phyloP scores from a whole-genome alignment of 2,888 invertebrate species.

The Agriopis marginaria region DNA sequence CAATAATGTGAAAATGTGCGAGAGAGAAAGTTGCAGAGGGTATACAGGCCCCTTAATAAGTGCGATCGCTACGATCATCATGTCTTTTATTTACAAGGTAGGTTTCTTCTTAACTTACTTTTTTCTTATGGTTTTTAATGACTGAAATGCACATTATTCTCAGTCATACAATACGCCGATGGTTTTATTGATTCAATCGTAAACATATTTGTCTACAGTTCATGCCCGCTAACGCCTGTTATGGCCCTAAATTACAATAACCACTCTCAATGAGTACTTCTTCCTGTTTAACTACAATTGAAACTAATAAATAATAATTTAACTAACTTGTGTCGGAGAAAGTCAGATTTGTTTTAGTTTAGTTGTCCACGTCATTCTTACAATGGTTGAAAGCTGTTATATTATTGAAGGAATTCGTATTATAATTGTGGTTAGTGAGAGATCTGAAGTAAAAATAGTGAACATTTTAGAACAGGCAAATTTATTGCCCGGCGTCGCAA shows the following conservation, averaged over 20 bases:
- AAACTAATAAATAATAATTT: constrained; percentile 31
- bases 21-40: too few species aligned
- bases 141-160: background rate
- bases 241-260: constrained; percentile 44
- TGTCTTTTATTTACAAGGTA: too few species aligned
- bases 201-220: constrained; percentile 43
- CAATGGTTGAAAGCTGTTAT: background rate
- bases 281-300: constrained; percentile 59
- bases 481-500: too few species aligned
- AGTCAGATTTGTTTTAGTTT: constrained; percentile 10
- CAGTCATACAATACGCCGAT: background rate
- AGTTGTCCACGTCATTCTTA: background rate
- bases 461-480: too few species aligned
- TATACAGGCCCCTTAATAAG: too few species aligned
- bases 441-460: too few species aligned
- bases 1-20: too few species aligned
- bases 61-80: too few species aligned
- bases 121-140: background rate
- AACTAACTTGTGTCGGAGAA: constrained; percentile 27
- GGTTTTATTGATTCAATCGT: constrained; percentile 36
- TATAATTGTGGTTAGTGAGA: too few species aligned
- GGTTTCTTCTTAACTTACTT: background rate
- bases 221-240: constrained; percentile 39
- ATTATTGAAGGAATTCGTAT: too few species aligned
- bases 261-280: constrained; percentile 46